Evolutionary conservation across 2,113 vertebrate genomes (phyloP), one percentile per base, ranked within the genome.

Genomic region (Meriones unguiculatus): DNA sequence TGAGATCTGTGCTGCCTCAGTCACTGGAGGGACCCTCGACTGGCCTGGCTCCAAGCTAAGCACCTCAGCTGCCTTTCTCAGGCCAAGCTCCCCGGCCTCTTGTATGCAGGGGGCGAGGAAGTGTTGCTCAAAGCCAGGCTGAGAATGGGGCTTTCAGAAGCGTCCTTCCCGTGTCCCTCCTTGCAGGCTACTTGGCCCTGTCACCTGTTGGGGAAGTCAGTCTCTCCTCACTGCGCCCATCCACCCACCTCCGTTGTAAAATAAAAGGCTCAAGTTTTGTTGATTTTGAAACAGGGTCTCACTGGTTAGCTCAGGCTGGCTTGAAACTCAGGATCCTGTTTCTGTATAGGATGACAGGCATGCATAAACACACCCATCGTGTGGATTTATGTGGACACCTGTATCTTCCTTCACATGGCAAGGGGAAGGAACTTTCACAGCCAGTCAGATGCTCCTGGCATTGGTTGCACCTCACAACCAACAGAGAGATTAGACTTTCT

Each of bases 101-200:
- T 0, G 5, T 2, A 72, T 72, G 69, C 46, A 46, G 46, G 46
- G 57, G 57, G 57, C 2, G 57, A 14, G 57, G 57, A 57, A 57
- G 25, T 6, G 20, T 24, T 22, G 14, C 78, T 50, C 46, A 69
- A 7, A 30, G 64, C 22, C 0, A 5, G 22, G 15, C 15, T 2
- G 28, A 62, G 13, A 73, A 30, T 8, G 11, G 52, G 17, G 70
- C 30, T 22, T 59, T 67, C 0, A n/a, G 87, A 69, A 50, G 69
- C 46, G 54, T 2, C 28, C 70, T 85, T 65, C 38, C 62, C n/a
- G n/a, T 5, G 28, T 30, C 20, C 50, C 24, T 28, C 62, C 18
- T 50, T 2, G 3, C 64, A 54, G 9, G 7, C 2, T 3, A 5
- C 0, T 65, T 1, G 3, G 15, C 12, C 0, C 54, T 17, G n/a